These are phyloP conservation scores for Lysiphlebus fabarum DNA, from an alignment of 1,140 invertebrate genomes.

Conservation along the genomic window DNA sequence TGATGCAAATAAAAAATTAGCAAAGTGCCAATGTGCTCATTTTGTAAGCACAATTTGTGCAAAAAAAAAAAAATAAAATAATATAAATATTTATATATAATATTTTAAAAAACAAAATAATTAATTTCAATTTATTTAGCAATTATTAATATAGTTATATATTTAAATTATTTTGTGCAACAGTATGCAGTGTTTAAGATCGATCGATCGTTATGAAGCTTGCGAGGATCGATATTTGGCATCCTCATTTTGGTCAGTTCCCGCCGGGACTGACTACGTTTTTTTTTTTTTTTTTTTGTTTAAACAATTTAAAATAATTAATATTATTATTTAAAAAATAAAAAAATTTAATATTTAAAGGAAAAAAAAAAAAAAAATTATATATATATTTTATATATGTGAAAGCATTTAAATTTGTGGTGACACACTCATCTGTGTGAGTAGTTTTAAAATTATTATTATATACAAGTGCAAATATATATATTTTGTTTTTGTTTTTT, in stretches of 20 bases:
- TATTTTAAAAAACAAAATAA: too few relatives aligned
- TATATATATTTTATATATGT: too few relatives aligned
- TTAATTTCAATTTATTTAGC: conserved; percentile 1
- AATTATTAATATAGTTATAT: conserved; percentile 18
- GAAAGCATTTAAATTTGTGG: conserved; percentile 2
- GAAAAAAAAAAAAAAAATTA: conserved; percentile 14
- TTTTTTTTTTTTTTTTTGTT: background rate
- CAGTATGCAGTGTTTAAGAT: conserved; percentile 33
- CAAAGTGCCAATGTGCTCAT: conserved; percentile 21
- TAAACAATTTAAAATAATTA: background rate
- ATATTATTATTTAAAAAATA: background rate
- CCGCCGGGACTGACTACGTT: conserved; percentile 25
- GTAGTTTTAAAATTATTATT: conserved; percentile 14
- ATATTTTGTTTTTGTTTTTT: conserved; percentile 1
- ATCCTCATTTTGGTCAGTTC: conserved; percentile 13
- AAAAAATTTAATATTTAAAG: background rate
- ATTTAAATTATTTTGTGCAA: conserved; percentile 15
- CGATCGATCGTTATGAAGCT: conserved; percentile 29
- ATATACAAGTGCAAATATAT: too few relatives aligned
- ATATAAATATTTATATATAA: too few relatives aligned
- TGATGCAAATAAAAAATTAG: background rate
- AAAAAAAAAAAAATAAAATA: too few relatives aligned
- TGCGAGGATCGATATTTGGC: conserved; percentile 9
- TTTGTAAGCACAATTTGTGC: conserved; percentile 13
- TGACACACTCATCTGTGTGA: conserved; percentile 25